A percentile compares a stretch with the other conserved stretches of the same genome.
Evolutionary conservation across 2,888 invertebrate genomes (phyloP).

Genomic region (Drosophila pseudotalamancana): DNA sequence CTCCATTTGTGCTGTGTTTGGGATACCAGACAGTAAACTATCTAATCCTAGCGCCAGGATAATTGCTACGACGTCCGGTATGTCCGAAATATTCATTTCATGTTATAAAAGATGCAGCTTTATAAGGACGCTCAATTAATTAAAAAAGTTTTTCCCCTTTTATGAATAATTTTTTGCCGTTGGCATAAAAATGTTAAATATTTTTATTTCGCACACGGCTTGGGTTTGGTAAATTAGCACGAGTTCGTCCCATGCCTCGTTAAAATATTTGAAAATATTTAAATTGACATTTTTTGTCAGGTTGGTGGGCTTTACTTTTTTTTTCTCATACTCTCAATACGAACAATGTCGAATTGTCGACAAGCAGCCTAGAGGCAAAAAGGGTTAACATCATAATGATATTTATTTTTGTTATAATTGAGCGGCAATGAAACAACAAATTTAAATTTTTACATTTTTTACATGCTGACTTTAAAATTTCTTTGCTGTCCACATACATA

Average conservation of each 20-base stretch:
- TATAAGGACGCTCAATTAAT: conserved; percentile 55
- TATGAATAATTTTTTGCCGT: conserved; percentile 21
- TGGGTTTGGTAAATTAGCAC: conserved; percentile 54
- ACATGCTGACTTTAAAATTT: conserved; percentile 58
- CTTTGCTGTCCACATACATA: conserved; percentile 24
- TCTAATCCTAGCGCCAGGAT: conserved; percentile 27
- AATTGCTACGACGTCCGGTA: conserved; percentile 11
- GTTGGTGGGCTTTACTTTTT: conserved; percentile 28
- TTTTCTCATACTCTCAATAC: conserved; percentile 52
- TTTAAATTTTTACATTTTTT: conserved; percentile 5
- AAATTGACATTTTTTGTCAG: conserved; percentile 78
- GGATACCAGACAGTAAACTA: conserved; percentile 1
- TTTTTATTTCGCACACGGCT: conserved; percentile 74
- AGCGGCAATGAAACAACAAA: conserved; percentile 6
- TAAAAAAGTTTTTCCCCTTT: conserved; percentile 69
- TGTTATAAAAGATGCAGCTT: conserved; percentile 4
- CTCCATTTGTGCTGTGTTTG: conserved; percentile 7
- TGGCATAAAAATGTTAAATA: conserved; percentile 60
- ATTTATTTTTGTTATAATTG: neutral
- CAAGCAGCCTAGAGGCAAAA: conserved; percentile 51
- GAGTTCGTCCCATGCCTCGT: conserved; percentile 51
- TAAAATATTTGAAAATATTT: conserved; percentile 81
- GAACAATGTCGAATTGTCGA: conserved; percentile 71
- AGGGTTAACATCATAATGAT: conserved; percentile 20
- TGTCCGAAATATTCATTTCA: conserved; percentile 26